Evolutionary conservation across 2,797 vertebrate species (phyloP).

Genomic region (Sebastes dallii): DNA sequence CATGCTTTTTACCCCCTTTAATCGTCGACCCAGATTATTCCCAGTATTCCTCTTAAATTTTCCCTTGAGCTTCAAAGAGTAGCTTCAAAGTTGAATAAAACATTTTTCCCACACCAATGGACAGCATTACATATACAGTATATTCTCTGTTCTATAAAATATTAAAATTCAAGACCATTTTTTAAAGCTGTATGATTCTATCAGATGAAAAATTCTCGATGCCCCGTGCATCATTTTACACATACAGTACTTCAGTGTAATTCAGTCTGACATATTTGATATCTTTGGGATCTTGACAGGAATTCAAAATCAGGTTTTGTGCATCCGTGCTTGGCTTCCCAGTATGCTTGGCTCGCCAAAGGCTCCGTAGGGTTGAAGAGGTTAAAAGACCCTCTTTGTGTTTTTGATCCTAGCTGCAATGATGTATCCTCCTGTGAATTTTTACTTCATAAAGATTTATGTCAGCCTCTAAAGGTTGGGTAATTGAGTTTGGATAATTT

Average conservation of each 20-base stretch:
- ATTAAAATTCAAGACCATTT: not conserved
- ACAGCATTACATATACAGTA: slow-evolving; percentile 29
- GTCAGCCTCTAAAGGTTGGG: slow-evolving; percentile 35
- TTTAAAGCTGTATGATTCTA: not conserved
- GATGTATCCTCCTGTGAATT: slow-evolving; percentile 28
- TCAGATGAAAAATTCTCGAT: not conserved
- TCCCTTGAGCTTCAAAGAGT: slow-evolving; percentile 35
- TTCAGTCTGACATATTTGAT: slow-evolving; percentile 17
- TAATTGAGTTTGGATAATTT: slow-evolving; percentile 52
- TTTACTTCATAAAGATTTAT: slow-evolving; percentile 49
- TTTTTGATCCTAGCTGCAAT: slow-evolving; percentile 30
- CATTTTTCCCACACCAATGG: slow-evolving; percentile 10
- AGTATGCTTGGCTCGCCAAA: slow-evolving; percentile 9
- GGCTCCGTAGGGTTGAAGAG: slow-evolving; percentile 22
- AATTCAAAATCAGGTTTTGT: slow-evolving; percentile 42
- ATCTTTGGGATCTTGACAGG: slow-evolving; percentile 16
- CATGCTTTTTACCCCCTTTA: not conserved
- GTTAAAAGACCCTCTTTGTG: slow-evolving; percentile 42
- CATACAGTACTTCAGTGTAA: not conserved
- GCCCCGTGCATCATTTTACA: slow-evolving; percentile 1
- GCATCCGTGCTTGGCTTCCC: not conserved
- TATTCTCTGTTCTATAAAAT: slow-evolving; percentile 24
- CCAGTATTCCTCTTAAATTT: slow-evolving; percentile 7
- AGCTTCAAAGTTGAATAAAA: slow-evolving; percentile 37
- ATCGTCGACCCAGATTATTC: not conserved